Base-by-base conservation (phyloP, 2,113 vertebrate genomes). In the Ammodytes marinus region DNA sequence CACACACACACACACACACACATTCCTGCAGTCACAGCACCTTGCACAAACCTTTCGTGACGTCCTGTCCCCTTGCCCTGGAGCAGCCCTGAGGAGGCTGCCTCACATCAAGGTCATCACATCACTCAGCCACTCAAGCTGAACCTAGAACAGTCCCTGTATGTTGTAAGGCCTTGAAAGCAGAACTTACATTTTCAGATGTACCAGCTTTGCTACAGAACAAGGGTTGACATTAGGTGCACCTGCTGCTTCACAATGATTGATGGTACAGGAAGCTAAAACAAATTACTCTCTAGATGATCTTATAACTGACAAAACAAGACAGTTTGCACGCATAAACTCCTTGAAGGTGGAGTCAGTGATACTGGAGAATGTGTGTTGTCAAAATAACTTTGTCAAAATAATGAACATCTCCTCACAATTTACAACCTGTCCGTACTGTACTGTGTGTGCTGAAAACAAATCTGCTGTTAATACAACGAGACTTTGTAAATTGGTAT, bases 31-130 rank as follows among this genome's bases (percentile, higher is more conserved):
- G 76, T 68, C 59, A 74, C 68, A 8, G 77, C 69, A 6, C 71
- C 64, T 79, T 86, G 84, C 74, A 84, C 89, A 92, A 91, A 93
- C 85, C 80, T 61, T 71, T 87, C 72, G 70, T 91, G 92, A 92
- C 91, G 76, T 79, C 40, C 53, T 80, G 87, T 86, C 83, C 79
- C 78, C 72, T 15, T 74, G 85, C 90, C 92, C 90, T 0, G 88
- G 77, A 91, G 92, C 88, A 79, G 87, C 91, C 91, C 84, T 0
- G 7, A 88, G 90, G 90, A 86, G 27, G 55, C 61, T 13, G 54
- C 89, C 89, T 77, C 82, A 73, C 84, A 90, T 89, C 88, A 83
- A 81, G 81, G 72, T 83, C 84, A 77, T 74, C 74, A 57, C 80
- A 15, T 86, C 75, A 39, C 67, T 64, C 35, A 2, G 78, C 59